Evolutionary conservation across 2,113 vertebrate species (phyloP), one percentile per base, ranked within the genome.

Genomic region (Oryzias javanicus): DNA sequence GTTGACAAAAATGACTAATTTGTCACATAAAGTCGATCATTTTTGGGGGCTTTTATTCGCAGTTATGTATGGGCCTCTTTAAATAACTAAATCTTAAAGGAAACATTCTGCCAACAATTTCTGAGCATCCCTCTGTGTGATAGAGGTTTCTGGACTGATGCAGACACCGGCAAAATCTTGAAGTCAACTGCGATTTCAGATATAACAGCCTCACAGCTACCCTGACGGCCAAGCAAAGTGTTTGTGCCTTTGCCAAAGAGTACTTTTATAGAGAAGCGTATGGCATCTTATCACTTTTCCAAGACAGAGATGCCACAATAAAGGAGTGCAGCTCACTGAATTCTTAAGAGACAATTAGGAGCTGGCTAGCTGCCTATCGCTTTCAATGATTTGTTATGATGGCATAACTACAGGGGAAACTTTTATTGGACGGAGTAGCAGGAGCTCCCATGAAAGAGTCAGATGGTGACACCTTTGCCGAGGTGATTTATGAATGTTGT

Each of bases 351-450:
- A 91, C 87, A 89, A 90, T 90, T 87, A 89, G 86, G 76, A 83
- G 56, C 86, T 86, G 89, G 86, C 86, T 86, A 50, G 78, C 85
- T 48, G 55, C 86, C n/a, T 76, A 66, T 83, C 62, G 84, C 86
- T 88, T n/a, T 89, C 88, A 86, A 82, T 89, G 86, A 88, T 89
- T 86, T 85, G 85, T 76, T 86, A 71, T 79, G 89, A 90, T 91
- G 90, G 87, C 89, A 91, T 80, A 88, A 89, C 88, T 91, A 91
- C 89, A 90, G 86, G 88, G 88, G 82, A 91, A 90, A 90, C 88
- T 90, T 89, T 89, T 87, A 78, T 90, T 90, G 90, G 87, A 90
- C 64, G 20, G 61, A 86, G 83, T 88, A 82, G 88, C 79, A 89
- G 84, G 87, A 74, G 79, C n/a, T 72, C 81, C 81, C 85, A 91